These are phyloP conservation scores for Celastrina argiolus DNA, from an alignment of 2,888 invertebrate genomes.

Conservation along the genomic window DNA sequence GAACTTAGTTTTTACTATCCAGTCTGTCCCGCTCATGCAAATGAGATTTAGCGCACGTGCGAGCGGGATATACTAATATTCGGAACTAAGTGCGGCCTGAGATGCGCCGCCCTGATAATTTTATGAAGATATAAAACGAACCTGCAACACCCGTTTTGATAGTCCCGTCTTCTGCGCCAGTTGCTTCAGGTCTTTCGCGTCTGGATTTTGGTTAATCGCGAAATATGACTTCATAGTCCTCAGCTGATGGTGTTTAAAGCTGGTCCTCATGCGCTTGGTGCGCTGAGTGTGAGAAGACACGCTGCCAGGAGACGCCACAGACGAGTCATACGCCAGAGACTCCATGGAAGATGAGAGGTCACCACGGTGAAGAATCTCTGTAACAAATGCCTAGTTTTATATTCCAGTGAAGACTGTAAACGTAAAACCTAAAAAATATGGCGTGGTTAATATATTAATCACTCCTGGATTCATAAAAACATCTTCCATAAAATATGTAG, in stretches of 20 bases:
- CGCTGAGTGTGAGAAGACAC: constrained; percentile 79
- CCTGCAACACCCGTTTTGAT: constrained; percentile 98
- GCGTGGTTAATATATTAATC: too few species aligned
- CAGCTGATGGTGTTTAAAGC: constrained; percentile 99
- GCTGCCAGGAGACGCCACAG: constrained; percentile 83
- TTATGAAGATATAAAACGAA: constrained; percentile 55
- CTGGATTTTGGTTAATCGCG: constrained; percentile 99
- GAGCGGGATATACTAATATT: too few species aligned
- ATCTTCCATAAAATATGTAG: background rate
- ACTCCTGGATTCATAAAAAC: too few species aligned
- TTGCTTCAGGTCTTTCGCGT: constrained; percentile 99
- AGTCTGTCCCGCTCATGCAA: too few species aligned
- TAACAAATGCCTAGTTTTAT: constrained; percentile 41
- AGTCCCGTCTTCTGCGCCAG: constrained; percentile 98
- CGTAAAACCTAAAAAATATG: too few species aligned
- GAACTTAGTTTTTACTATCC: too few species aligned
- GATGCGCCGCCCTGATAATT: too few species aligned
- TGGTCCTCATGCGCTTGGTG: constrained; percentile 98
- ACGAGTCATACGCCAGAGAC: constrained; percentile 85
- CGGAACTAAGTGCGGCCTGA: too few species aligned
- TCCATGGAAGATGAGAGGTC: constrained; percentile 88
- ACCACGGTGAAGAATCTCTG: constrained; percentile 85
- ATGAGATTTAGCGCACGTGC: too few species aligned
- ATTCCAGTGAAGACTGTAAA: background rate
- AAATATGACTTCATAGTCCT: constrained; percentile 99